Conservation (phyloP, 2,888 invertebrate species). For the Chrysotoxum bicinctum region DNA sequence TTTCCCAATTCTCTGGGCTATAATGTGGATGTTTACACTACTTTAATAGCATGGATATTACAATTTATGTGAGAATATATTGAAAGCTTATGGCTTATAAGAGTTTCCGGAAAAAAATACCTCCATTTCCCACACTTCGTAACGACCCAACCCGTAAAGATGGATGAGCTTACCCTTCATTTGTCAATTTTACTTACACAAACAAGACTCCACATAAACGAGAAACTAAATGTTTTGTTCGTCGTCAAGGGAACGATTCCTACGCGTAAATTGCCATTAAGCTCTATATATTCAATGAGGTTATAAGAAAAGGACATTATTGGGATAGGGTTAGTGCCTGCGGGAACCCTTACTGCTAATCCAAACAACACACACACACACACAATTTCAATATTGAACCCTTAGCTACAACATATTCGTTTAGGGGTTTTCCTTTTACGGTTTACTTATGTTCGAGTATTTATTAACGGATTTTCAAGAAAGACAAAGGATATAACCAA, state of each 20-base stretch:
- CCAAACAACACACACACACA: not conserved
- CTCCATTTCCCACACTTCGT: not conserved
- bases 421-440: constrained; percentile 10
- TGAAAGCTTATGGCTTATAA: constrained; percentile 17
- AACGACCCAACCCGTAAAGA: not conserved
- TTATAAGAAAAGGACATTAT: constrained; percentile 5
- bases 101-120: not conserved
- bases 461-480: constrained; percentile 2
- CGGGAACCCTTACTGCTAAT: not conserved
- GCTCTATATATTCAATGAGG: constrained; percentile 33
- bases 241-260: constrained; percentile 10
- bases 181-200: constrained; percentile 40
- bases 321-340: not conserved
- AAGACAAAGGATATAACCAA: not conserved
- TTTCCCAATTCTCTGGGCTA: not conserved
- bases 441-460: constrained; percentile 23
- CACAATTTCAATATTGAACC: constrained; percentile 5
- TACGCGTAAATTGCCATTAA: constrained; percentile 40
- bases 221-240: not conserved
- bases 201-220: constrained; percentile 32
- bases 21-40: constrained; percentile 30
- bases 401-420: constrained; percentile 1
- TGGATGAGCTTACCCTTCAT: constrained; percentile 12
- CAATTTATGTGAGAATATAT: constrained; percentile 58
- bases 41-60: constrained; percentile 41